These are phyloP conservation scores for Ceratitis capitata DNA, from an alignment of 1,140 invertebrate species.

Conservation along the genomic window DNA sequence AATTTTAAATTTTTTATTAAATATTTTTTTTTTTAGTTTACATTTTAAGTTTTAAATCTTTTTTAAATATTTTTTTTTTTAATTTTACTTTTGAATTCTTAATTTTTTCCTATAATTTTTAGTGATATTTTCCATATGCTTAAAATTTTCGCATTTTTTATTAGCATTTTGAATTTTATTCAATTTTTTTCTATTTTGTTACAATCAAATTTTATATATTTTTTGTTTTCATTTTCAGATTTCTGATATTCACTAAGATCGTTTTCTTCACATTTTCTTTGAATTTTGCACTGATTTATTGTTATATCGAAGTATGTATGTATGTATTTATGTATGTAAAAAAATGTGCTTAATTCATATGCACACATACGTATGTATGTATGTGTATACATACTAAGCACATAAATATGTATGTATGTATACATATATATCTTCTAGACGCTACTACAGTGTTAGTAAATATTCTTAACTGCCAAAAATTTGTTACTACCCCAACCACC, in stretches of 20 bases:
- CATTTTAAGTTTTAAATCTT: neutral
- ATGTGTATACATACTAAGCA: neutral
- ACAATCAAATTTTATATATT: conserved; percentile 9
- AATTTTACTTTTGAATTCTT: neutral
- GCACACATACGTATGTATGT: neutral
- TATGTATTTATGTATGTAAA: no score
- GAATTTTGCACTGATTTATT: neutral
- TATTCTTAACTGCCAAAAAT: neutral
- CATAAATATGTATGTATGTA: neutral
- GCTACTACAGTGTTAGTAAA: neutral
- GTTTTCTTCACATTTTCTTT: no score
- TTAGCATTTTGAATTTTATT: neutral
- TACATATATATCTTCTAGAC: neutral
- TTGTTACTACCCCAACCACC: neutral
- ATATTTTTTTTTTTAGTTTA: neutral
- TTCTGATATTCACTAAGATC: neutral
- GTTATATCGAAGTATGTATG: conserved; percentile 28
- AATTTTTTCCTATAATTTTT: neutral
- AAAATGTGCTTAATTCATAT: conserved; percentile 43
- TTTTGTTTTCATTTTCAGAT: neutral
- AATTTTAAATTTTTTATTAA: neutral
- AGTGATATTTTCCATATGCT: neutral
- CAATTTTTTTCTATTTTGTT: neutral
- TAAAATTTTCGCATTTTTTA: neutral
- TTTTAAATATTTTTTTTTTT: neutral